Evolutionary conservation across 2,113 vertebrate species (phyloP), one percentile per base, ranked within the genome.

Genomic region (Crotalus tigris): DNA sequence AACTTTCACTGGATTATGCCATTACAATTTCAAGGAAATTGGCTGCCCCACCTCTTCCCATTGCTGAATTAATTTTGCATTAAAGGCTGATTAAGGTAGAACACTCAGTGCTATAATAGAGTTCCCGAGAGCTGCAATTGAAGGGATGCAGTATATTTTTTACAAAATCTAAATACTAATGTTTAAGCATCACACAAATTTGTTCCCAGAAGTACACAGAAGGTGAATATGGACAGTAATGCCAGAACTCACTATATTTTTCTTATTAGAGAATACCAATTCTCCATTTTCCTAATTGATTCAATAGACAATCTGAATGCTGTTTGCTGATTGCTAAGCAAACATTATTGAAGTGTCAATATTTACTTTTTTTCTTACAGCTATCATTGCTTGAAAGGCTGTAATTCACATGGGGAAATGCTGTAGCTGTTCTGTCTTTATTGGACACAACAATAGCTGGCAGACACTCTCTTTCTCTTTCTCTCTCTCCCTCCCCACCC

Each of bases 261-360:
- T 96, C 92, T 96, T 96, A 97, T 91, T 96, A 95, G 85, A 97
- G 87, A 81, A 93, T 91, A 93, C 97, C 94, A 94, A 86, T 95
- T 97, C 94, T 96, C 93, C 53, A 59, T 97, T 97, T 97, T 94
- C 92, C 94, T 98, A 96, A 97, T 97, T 97, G 96, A 97, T 95
- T 97, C 90, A 91, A 96, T 81, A 96, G 94, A 94, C 15, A 23
- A 91, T 85, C 93, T 90, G 91, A 97, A 93, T 94, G 95, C 95
- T 2, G 24, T 95, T 95, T 94, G 55, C 95, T 95, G 95, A 97
- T 95, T 96, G 96, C 97, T 97, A 93, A 94, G 93, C 93, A 97
- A 98, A 97, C 95, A 97, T 96, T 97, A 97, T 0, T 93, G 92
- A 94, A 97, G 96, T 91, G 94, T 96, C 96, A 97, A 97, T 97